Base-by-base conservation (phyloP, 2,797 vertebrate genomes). In the Gallinago solitaria region DNA sequence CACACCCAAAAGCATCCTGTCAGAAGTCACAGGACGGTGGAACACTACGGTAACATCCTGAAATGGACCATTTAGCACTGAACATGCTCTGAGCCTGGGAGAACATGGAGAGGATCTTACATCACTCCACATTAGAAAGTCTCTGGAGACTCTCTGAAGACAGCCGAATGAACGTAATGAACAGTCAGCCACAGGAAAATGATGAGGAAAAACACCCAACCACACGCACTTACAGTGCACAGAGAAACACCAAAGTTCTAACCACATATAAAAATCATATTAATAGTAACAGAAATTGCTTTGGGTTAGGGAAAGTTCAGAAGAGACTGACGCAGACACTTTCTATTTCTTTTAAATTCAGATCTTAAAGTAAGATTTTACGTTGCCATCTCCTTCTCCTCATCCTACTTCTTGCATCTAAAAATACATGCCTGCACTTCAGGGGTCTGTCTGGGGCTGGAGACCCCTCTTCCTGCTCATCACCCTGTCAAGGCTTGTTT, bases 271-370 rank as follows among this genome's bases (percentile, higher is more conserved):
- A 95, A 90, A 83, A 83, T 47, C 12, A 17, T 82, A 94, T 95
- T 97, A 95, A 92, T 77, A 95, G 91, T 86, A 95, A 78, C 65
- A 83, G 64, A 94, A 95, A 93, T 89, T 71, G 74, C 85, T 96
- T 77, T 92, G 81, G 68, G 88, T 96, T 95, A 92, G 35, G 35
- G 37, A 90, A 87, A 53, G 57, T 90, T 94, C 75, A 81, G 71
- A 83, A 90, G 67, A 83, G 64, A 89, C 51, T 89, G 77, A 95
- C 0, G 27, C 74, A 90, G 67, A 82, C 47, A 45, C 43, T 53
- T 93, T 60, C 70, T 37, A 39, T 37, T 69, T 83, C 88, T 83
- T 92, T 88, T 41, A 50, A 87, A 76, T 60, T 68, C 87, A 54
- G 61, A 91, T 60, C 56, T 91, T 80, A 82, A 89, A 13, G 35